Percentiles rank a stretch among this genome's conserved stretches.
Evolutionary conservation across 2,113 vertebrate species (phyloP).

Genomic region (Alouatta palliata): DNA sequence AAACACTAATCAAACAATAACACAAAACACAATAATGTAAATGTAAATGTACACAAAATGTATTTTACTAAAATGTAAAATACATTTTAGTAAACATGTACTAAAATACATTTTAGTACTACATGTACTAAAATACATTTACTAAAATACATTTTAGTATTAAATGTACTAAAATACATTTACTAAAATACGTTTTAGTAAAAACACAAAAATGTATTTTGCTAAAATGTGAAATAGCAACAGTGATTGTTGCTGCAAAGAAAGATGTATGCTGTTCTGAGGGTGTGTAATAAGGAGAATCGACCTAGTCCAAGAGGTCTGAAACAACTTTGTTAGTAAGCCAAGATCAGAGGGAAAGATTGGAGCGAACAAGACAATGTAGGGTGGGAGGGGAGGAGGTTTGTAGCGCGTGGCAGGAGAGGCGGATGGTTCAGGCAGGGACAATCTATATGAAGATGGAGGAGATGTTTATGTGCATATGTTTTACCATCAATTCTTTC

Average conservation of each 20-base stretch:
- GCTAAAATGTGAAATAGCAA: not conserved
- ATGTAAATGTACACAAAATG: too few relatives aligned
- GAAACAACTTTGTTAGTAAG: not conserved
- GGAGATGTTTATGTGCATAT: not conserved
- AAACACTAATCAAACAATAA: conserved; percentile 1
- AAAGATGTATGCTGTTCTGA: not conserved
- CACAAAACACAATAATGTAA: not conserved
- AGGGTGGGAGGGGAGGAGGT: not conserved
- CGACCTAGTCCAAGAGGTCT: not conserved
- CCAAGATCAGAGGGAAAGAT: not conserved
- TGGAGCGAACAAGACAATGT: not conserved
- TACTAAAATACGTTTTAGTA: too few relatives aligned
- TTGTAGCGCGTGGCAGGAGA: not conserved
- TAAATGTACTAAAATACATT: too few relatives aligned
- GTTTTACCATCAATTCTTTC: conserved; percentile 1
- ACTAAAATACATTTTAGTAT: too few relatives aligned
- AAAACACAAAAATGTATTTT: too few relatives aligned
- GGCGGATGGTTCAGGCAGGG: not conserved
- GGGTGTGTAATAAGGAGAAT: not conserved
- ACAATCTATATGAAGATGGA: not conserved
- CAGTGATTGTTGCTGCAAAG: not conserved
- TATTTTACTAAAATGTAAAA: too few relatives aligned
- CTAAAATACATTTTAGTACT: too few relatives aligned
- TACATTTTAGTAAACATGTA: too few relatives aligned
- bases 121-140: too few relatives aligned